These are phyloP conservation scores for Gallinago media DNA, from an alignment of 2,113 vertebrate species.

Conservation along the genomic window DNA sequence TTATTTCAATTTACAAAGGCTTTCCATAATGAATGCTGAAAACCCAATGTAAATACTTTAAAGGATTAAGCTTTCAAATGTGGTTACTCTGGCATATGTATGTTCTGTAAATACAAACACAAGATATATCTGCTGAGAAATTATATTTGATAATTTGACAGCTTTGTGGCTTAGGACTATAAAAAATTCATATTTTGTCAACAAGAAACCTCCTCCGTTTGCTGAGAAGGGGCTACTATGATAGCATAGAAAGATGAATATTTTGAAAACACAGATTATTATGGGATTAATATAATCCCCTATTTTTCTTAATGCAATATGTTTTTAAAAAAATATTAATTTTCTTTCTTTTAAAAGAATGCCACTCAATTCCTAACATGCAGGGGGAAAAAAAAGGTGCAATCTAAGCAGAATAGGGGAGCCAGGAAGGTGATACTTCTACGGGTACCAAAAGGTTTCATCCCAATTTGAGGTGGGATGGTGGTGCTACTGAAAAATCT, in stretches of 20 bases:
- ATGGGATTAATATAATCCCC: neutral
- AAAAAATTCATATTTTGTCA: constrained; percentile 78
- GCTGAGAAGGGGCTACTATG: constrained; percentile 47
- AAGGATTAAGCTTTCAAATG: constrained; percentile 70
- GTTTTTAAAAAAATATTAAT: neutral
- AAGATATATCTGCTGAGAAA: constrained; percentile 71
- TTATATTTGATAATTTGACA: constrained; percentile 74
- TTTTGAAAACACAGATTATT: neutral
- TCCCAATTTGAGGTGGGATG: neutral
- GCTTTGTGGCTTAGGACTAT: constrained; percentile 58
- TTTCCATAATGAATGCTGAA: constrained; percentile 60
- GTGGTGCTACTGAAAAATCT: neutral
- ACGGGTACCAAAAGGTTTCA: neutral
- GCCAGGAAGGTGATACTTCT: neutral
- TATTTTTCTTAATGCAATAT: neutral
- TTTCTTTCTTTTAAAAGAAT: neutral
- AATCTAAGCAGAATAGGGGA: neutral
- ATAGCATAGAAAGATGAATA: neutral
- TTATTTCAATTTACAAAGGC: constrained; percentile 63
- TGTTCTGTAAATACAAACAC: constrained; percentile 73
- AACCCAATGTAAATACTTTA: constrained; percentile 62
- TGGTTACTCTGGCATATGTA: constrained; percentile 51
- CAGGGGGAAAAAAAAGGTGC: neutral
- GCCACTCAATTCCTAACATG: neutral
- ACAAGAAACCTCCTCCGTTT: constrained; percentile 68